Conservation (phyloP, 37 sponge, comb jelly and placozoan species). For the Agelas oroides region DNA sequence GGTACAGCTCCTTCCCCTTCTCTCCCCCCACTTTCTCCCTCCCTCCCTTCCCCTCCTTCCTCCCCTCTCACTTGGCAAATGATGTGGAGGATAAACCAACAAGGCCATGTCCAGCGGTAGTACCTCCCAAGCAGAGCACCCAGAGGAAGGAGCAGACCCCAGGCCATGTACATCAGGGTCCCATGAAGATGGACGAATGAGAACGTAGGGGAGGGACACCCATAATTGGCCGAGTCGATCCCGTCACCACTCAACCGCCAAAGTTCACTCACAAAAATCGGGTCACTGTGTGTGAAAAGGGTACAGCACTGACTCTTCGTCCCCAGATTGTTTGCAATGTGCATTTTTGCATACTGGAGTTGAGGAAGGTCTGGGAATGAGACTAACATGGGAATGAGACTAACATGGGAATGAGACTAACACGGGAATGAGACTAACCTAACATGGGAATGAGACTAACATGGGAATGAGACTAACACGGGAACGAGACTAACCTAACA, state of each 20-base stretch:
- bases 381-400: no score
- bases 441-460: no score
- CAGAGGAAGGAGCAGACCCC: slow-evolving; percentile 71
- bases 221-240: neutral
- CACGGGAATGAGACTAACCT: no score
- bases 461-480: no score
- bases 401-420: no score
- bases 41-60: no score
- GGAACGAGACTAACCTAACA: no score
- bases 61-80: slow-evolving; percentile 47
- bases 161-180: slow-evolving; percentile 70
- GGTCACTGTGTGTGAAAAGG: no score
- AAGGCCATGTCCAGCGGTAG: slow-evolving; percentile 57
- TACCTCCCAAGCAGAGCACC: slow-evolving; percentile 79
- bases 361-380: neutral
- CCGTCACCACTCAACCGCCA: slow-evolving; percentile 56
- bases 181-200: slow-evolving; percentile 74
- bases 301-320: no score
- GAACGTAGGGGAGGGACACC: slow-evolving; percentile 44
- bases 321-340: no score
- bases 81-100: slow-evolving; percentile 75
- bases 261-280: slow-evolving; percentile 8
- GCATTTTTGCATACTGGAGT: slow-evolving; percentile 5
- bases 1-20: no score
- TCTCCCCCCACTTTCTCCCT: no score